Base-by-base conservation (phyloP, 2,888 invertebrate species). In the Frankliniella intonsa region DNA sequence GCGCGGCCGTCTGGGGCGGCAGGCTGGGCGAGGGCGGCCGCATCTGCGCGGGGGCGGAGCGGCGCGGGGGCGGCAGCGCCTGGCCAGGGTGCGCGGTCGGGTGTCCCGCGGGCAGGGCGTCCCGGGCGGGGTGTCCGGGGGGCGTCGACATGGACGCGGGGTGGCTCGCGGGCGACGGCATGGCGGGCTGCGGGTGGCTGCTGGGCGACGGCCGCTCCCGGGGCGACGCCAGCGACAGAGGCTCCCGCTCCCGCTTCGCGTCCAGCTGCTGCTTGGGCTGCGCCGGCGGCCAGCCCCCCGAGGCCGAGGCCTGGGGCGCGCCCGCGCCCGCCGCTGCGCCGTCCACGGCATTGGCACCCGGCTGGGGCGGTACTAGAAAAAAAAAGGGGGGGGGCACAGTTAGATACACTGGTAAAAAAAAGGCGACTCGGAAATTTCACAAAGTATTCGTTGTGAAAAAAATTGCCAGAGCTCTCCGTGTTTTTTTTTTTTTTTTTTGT, bases 11-110 rank as follows among this genome's bases (percentile, higher is more conserved):
- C 80, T 82, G 65, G 83, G 83, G 38, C 80, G 83, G 65, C 83
- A 82, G 25, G 80, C 82, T 51, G 80, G 84, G 79, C 83, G 83
- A n/a, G 82, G 83, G 5, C 83, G 83, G n/a, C 84, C 83, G 0
- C 69, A 76, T 76, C 22, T 22, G 69, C 69, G 25, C 22, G 22
- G 69, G 69, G 10, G 69, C 69, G 22, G 69, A 76, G 69, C 69
- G 69, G 8, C 69, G 62, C 62, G 62, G 69, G 69, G 69, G 69
- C 69, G 69, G 69, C 22, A 76, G 25, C 69, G 19, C n/a, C 22
- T 76, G 69, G 69, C 38, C 38, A 2, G 69, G 22, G 69, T 76
- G 69, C 22, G 25, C 55, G 55, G 17, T 14, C 38, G 38, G 38
- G 38, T 38, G 38, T 14, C 55, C 19, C 55, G 55, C 55, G 69